phyloP scores from a whole-genome alignment of 1,140 invertebrate genomes.

The Magallana angulata region DNA sequence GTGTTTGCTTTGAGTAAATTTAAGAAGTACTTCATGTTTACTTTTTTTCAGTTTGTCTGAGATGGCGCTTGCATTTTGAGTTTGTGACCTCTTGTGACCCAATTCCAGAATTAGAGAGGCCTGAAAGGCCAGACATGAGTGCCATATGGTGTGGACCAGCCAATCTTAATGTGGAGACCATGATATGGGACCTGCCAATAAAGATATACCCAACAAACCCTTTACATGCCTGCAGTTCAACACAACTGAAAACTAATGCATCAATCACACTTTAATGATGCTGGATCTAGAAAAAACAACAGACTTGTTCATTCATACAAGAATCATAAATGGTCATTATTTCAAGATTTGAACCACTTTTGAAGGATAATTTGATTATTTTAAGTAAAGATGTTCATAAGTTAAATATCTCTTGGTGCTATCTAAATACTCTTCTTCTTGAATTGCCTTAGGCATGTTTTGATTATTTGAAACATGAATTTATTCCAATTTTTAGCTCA shows the following conservation, averaged over 20 bases:
- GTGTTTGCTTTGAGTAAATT: too few species aligned
- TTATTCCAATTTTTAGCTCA: too few species aligned
- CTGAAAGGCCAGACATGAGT: conserved; percentile 78
- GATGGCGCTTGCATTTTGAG: conserved; percentile 97
- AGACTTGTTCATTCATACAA: too few species aligned
- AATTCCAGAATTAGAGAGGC: conserved; percentile 63
- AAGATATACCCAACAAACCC: conserved; percentile 94
- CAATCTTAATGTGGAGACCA: conserved; percentile 94
- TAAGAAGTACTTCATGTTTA: conserved; percentile 47
- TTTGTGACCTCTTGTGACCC: conserved; percentile 88
- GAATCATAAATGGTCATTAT: too few species aligned
- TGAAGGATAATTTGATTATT: too few species aligned
- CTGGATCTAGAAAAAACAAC: neutral
- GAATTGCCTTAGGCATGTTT: too few species aligned
- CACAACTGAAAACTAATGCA: neutral
- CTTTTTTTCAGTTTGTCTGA: conserved; percentile 86
- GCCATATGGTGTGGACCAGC: conserved; percentile 90
- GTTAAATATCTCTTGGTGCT: too few species aligned
- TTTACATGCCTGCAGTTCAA: conserved; percentile 69
- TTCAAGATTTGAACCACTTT: too few species aligned
- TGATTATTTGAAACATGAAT: too few species aligned
- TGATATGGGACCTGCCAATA: conserved; percentile 98
- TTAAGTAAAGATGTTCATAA: too few species aligned
- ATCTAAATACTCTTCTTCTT: too few species aligned
- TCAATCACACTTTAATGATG: conserved; percentile 9